phyloP scores from a whole-genome alignment of 2,888 invertebrate species.

The Thysanoteuthis rhombus region DNA sequence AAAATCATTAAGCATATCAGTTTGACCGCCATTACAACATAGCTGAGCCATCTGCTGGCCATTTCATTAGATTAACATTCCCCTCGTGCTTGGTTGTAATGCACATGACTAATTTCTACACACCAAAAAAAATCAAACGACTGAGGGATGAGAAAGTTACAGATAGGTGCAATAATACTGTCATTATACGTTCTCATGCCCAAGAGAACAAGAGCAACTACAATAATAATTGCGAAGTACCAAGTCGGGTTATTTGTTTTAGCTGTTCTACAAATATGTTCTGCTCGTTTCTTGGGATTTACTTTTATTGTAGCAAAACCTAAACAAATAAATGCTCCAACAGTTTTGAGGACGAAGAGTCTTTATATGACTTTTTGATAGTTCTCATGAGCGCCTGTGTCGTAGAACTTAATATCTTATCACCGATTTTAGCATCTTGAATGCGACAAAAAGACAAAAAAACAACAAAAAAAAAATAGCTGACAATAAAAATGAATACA shows the following conservation, averaged over 20 bases:
- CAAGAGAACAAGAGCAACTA: neutral
- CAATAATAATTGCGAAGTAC: neutral
- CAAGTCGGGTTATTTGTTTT: neutral
- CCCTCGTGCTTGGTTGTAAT: neutral
- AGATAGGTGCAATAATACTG: neutral
- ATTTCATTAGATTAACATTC: neutral
- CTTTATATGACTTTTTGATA: neutral
- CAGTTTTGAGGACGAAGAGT: neutral
- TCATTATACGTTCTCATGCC: neutral
- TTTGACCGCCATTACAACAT: neutral
- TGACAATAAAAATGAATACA: neutral
- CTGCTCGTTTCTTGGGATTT: neutral
- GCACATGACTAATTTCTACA: neutral
- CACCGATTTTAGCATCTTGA: neutral
- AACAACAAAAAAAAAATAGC: too few species aligned
- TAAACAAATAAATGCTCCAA: neutral
- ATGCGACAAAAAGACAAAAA: neutral
- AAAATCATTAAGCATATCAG: neutral
- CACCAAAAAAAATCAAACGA: neutral
- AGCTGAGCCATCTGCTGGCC: neutral
- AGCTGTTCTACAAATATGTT: neutral
- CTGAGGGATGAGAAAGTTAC: neutral
- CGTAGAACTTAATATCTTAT: neutral
- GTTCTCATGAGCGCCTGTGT: neutral
- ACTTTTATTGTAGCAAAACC: neutral